Base-by-base conservation (phyloP, 2,113 vertebrate species). In the Plecotus auritus region DNA sequence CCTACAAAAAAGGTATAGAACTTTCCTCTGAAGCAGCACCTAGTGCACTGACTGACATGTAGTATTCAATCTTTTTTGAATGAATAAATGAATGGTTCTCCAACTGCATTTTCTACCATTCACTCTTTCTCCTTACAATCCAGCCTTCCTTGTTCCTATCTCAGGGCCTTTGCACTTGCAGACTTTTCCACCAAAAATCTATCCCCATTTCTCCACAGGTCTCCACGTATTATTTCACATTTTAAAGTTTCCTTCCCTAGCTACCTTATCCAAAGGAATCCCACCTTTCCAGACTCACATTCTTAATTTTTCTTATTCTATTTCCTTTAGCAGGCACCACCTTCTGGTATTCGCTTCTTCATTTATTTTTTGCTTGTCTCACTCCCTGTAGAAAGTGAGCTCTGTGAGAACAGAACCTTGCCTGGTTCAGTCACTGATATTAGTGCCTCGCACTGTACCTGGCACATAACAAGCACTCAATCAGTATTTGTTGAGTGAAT, bases 211-310 rank as follows among this genome's bases (percentile, higher is more conserved):
- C 45, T 16, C n/a, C 35, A 30, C 11, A 87, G 30, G 9, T 51
- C 20, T 66, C 37, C 11, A 40, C 10, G 45, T 8, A 12, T 23
- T 30, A 66, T 23, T 47, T 56, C 40, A 12, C 1, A 9, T 87
- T 61, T 54, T 80, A 45, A 81, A 88, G 85, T 67, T 37, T 49
- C 54, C 66, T 85, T 90, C 28, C 42, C 37, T 40, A 10, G 35
- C 54, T 35, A 28, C 1, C 7, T n/a, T 54, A 56, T 47, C 32
- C 54, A 17, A 51, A 94, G 42, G 40, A 84, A 88, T 5, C 35
- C n/a, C 49, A 59, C 10, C 22, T 18, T 18, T 88, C 18, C n/a
- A 45, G 26, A 59, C 18, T 35, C 11, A n/a, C 4, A 28, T 18
- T 84, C 42, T 80, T 82, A 28, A 30, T 67, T 56, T 67, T 5